Percentiles rank a stretch among this genome's conserved stretches.
phyloP scores from a whole-genome alignment of 1,140 invertebrate species.

The Thalassaphorura encarpata region DNA sequence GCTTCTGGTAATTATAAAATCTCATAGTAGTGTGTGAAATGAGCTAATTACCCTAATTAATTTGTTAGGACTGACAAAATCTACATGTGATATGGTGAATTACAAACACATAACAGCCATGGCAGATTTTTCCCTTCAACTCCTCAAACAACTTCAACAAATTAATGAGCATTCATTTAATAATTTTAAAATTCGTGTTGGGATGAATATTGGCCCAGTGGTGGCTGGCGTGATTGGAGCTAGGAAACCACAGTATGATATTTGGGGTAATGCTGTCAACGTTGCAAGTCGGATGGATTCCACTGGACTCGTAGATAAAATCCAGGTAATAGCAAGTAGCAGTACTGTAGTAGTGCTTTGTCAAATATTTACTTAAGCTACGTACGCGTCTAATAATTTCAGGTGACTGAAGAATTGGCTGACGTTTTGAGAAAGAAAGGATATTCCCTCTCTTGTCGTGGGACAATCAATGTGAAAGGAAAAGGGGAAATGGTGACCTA shows the following conservation, averaged over 20 bases:
- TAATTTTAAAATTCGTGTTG: constrained; percentile 86
- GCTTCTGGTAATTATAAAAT: constrained; percentile 79
- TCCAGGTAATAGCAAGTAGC: constrained; percentile 57
- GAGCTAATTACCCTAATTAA: no score
- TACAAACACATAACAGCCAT: constrained; percentile 73
- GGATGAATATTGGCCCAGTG: constrained; percentile 88
- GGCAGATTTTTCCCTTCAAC: constrained; percentile 80
- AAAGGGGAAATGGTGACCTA: constrained; percentile 93
- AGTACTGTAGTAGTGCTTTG: no score
- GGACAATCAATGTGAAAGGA: constrained; percentile 79
- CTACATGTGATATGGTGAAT: constrained; percentile 63
- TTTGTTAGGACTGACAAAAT: constrained; percentile 57
- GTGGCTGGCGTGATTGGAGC: constrained; percentile 86
- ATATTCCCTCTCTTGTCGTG: constrained; percentile 65
- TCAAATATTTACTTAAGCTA: no score
- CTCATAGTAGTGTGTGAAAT: no score
- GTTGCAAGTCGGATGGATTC: constrained; percentile 82
- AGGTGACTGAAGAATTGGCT: constrained; percentile 79
- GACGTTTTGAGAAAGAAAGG: constrained; percentile 62
- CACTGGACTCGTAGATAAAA: constrained; percentile 67
- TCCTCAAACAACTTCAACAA: constrained; percentile 73
- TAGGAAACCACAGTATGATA: constrained; percentile 76
- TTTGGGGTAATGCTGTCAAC: constrained; percentile 92
- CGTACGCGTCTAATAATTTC: constrained; percentile 26
- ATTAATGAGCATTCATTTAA: constrained; percentile 97